Evolutionary conservation across 64 coral and sea anemone genomes (phyloP), one percentile per base, ranked within the genome.

Genomic region (Actinia tenebrosa): DNA sequence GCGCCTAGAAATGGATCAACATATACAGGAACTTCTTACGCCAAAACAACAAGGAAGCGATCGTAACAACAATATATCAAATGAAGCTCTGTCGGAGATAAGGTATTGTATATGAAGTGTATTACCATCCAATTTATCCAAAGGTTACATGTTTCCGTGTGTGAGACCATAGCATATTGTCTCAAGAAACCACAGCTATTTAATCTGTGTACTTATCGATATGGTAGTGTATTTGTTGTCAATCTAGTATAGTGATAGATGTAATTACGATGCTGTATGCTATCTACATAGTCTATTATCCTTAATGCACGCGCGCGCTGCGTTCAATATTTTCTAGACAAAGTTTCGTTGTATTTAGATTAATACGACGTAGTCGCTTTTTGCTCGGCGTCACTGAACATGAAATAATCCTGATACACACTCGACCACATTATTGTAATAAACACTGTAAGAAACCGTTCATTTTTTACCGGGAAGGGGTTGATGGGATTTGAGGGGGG

Each of bases 51-150:
- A 81, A 81, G 14, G 17, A 50, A 45, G 53, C 18, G 79, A 81
- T 81, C 22, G 79, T 8, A 81, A 81, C 50, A 81, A 81, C 79
- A 81, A 81, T 81, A 75, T 14, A 15, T 30, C 69, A 9, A 26
- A 42, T 27, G 62, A 66, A 66, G 20, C 1, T 22, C 18, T 0
- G 19, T 66, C 56, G 10, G 63, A 66, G 69, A 30, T 1, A 75
- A 30, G 46, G 79, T n/a, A 81, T 37, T 37, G 30, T 1, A 37
- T 37, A 37, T 37, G 30, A 37, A 37, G 30, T 37, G 16, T 16
- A n/a, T 3, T 81, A 52, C 16, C 7, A 14, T 16, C 13, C 6
- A 1, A 7, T 50, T 5, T 30, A 30, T 75, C 14, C 23, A 15
- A 26, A 75, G 69, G 25, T 58, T 16, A 58, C 56, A 58, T 58